Evolutionary conservation across 2,888 invertebrate species (phyloP).

Genomic region (Microchrysa polita): DNA sequence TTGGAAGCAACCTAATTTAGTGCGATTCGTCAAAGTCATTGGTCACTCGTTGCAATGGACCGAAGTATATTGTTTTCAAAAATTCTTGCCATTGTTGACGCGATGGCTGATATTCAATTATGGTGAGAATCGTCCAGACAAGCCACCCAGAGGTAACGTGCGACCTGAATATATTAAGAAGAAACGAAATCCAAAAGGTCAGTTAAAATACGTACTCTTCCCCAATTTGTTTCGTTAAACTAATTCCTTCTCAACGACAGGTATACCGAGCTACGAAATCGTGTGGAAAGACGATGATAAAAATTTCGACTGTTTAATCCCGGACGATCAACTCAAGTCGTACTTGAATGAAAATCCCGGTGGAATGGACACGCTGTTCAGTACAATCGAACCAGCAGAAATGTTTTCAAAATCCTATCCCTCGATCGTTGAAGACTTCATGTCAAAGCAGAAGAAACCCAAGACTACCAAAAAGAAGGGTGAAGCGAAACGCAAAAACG

Average conservation of each 20-base stretch:
- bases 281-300: slow-evolving; percentile 73
- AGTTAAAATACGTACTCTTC: neutral
- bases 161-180: slow-evolving; percentile 69
- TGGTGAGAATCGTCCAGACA: slow-evolving; percentile 10
- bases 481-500: slow-evolving; percentile 53
- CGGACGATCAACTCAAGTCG: slow-evolving; percentile 69
- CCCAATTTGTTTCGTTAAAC: neutral
- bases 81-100: slow-evolving; percentile 78
- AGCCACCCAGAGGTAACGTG: slow-evolving; percentile 57
- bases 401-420: slow-evolving; percentile 73
- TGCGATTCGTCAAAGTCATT: slow-evolving; percentile 76
- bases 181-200: slow-evolving; percentile 64
- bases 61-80: slow-evolving; percentile 78
- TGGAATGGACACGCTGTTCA: slow-evolving; percentile 67
- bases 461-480: slow-evolving; percentile 63
- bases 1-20: slow-evolving; percentile 74
- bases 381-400: slow-evolving; percentile 75
- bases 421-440: slow-evolving; percentile 69
- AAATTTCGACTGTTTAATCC: slow-evolving; percentile 69
- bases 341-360: slow-evolving; percentile 65
- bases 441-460: slow-evolving; percentile 67
- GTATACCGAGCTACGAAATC: slow-evolving; percentile 77
- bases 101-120: slow-evolving; percentile 75
- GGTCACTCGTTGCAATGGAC: slow-evolving; percentile 76
- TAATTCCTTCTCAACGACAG: slow-evolving; percentile 57